Percentiles rank a stretch among this genome's conserved stretches.
These are phyloP conservation scores for Apodemus speciosus DNA, from an alignment of 2,113 vertebrate species.

Conservation along the genomic window DNA sequence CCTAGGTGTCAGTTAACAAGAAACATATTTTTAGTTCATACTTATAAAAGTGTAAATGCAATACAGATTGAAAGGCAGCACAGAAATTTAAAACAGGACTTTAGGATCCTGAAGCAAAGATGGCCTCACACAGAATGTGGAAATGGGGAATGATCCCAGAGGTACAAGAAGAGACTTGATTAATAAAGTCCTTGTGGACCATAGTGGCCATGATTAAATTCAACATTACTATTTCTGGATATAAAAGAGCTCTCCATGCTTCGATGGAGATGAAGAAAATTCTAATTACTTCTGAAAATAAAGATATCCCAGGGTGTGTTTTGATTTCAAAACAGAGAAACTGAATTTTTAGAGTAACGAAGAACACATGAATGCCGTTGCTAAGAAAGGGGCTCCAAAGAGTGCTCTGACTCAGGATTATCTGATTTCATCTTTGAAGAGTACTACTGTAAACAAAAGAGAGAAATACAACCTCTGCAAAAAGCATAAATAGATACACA, in stretches of 20 bases:
- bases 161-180: neutral
- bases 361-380: neutral
- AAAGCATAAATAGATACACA: neutral
- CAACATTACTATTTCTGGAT: conserved; percentile 4
- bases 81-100: neutral
- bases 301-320: conserved; percentile 13
- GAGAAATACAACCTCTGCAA: neutral
- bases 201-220: neutral
- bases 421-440: neutral
- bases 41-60: conserved; percentile 3
- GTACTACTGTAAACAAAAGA: neutral
- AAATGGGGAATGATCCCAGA: neutral
- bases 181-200: conserved; percentile 13
- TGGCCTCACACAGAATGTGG: neutral
- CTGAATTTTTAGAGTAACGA: conserved; percentile 10
- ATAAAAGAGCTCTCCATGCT: conserved; percentile 9
- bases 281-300: conserved; percentile 16
- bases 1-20: conserved; percentile 41
- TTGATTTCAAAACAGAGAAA: conserved; percentile 22
- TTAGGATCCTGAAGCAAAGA: neutral
- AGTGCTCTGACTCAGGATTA: neutral
- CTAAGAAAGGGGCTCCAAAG: neutral
- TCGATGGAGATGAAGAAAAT: conserved; percentile 18
- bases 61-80: conserved; percentile 1
- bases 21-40: conserved; percentile 23